Base-by-base conservation (phyloP, 2,888 invertebrate genomes). In the Pheosia tremula region DNA sequence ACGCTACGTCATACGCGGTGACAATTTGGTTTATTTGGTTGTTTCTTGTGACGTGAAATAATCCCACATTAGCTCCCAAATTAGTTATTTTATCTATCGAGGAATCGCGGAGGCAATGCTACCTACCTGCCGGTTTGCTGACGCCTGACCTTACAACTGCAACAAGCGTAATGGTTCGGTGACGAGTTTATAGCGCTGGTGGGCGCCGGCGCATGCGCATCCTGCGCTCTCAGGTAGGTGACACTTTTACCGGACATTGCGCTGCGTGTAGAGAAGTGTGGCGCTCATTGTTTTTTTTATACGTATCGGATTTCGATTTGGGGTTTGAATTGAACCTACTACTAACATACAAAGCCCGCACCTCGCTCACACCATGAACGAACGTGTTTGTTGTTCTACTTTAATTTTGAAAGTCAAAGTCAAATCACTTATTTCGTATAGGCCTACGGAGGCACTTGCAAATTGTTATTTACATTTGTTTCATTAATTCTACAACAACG, bases 51-150 rank as follows among this genome's bases (percentile, higher is more conserved):
- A 24, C 24, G 24, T 24, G 24, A 24, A 24, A 1, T 24, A 24
- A 24, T 24, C 24, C 24, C 24, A 24, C 24, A 47, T 47, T 41
- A n/a, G 47, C n/a, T 9, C 11, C 4, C 47, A 47, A 4, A 47
- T 47, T 47, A 47, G 47, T 47, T n/a, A n/a, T 47, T 5, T 4
- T 47, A 47, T 47, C 47, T 24, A 24, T 24, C 5, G 11, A n/a
- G n/a, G n/a, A n/a, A 47, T 3, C 47, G 8, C 41, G 41, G 50
- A 7, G 24, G 24, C 50, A 24, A 24, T 10, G 45, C 65, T 74
- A 74, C 71, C 65, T 74, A 74, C 71, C 75, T 74, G 75, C 75
- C 71, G 72, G 73, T 73, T 73, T 72, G 75, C 69, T 73, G 73
- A 67, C 68, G n/a, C n/a, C n/a, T n/a, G n/a, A n/a, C n/a, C n/a